These are phyloP conservation scores for Halichondria panicea DNA, from an alignment of 37 sponge, comb jelly and placozoan species.

Conservation along the genomic window DNA sequence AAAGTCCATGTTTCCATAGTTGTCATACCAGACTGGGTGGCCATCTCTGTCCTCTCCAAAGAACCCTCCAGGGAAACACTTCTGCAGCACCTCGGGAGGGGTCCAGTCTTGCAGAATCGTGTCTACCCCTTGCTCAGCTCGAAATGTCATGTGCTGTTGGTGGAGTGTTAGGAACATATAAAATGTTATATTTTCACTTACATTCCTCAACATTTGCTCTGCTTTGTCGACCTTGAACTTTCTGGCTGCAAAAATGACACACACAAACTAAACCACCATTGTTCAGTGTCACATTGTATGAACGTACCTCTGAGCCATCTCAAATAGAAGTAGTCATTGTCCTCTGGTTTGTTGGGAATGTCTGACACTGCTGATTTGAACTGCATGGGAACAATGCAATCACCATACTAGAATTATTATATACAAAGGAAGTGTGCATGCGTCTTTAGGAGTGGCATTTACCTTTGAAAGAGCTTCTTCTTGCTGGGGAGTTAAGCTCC, in stretches of 20 bases:
- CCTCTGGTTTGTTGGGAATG: slow-evolving; percentile 12
- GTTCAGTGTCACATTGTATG: background rate
- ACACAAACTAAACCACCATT: background rate
- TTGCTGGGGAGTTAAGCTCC: slow-evolving; percentile 56
- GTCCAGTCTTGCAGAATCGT: slow-evolving; percentile 57
- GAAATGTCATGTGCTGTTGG: slow-evolving; percentile 55
- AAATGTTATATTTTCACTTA: slow-evolving; percentile 7
- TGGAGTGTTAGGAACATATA: background rate
- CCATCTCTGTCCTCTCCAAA: slow-evolving; percentile 76
- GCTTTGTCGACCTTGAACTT: slow-evolving; percentile 58
- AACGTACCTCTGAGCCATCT: slow-evolving; percentile 43
- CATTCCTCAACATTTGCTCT: slow-evolving; percentile 55
- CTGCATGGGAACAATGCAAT: background rate
- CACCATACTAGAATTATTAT: background rate
- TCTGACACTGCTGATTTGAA: slow-evolving; percentile 20
- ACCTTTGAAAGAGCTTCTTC: slow-evolving; percentile 32
- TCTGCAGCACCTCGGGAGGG: slow-evolving; percentile 60
- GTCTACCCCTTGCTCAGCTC: slow-evolving; percentile 35
- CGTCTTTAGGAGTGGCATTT: background rate
- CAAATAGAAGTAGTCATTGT: slow-evolving; percentile 38
- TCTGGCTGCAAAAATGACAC: slow-evolving; percentile 18
- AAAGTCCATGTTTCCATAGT: slow-evolving; percentile 53
- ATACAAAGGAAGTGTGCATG: background rate
- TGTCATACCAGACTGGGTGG: slow-evolving; percentile 53
- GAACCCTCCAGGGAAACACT: slow-evolving; percentile 50